These are phyloP conservation scores for Agonopterix subpropinquella DNA, from an alignment of 2,888 invertebrate species.

Conservation along the genomic window DNA sequence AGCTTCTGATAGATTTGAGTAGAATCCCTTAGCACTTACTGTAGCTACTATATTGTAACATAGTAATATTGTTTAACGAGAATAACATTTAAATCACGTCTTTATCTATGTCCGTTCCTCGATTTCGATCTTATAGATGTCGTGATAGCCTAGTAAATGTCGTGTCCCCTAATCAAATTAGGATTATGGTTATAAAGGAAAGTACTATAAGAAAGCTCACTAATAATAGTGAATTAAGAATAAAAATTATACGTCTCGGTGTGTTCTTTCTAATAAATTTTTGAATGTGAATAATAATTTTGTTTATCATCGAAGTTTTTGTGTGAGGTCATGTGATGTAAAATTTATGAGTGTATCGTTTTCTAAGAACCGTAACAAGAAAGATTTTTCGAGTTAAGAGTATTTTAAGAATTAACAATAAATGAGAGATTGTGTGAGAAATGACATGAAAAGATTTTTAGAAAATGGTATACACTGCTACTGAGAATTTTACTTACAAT, in stretches of 20 bases:
- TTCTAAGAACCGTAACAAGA: constrained; percentile 10
- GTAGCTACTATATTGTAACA: constrained; percentile 37
- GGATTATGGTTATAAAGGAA: constrained; percentile 23
- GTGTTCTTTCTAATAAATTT: constrained; percentile 45
- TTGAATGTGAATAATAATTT: constrained; percentile 29
- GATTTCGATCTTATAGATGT: constrained; percentile 72
- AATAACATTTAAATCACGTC: constrained; percentile 44
- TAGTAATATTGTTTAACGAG: constrained; percentile 51
- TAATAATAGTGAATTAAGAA: constrained; percentile 41
- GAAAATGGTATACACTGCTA: constrained; percentile 10
- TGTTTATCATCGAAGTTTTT: constrained; percentile 25
- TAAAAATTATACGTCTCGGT: constrained; percentile 42
- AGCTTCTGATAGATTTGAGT: constrained; percentile 11
- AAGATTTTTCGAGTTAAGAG: constrained; percentile 4
- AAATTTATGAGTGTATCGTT: constrained; percentile 12
- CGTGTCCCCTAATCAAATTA: constrained; percentile 57
- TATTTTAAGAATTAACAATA: constrained; percentile 5
- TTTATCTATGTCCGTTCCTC: constrained; percentile 72
- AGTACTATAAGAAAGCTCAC: constrained; percentile 61
- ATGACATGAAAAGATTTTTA: constrained; percentile 5
- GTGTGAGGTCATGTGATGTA: constrained; percentile 8
- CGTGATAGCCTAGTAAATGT: constrained; percentile 71
- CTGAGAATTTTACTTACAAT: constrained; percentile 2
- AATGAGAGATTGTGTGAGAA: constrained; percentile 4
- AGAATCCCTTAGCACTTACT: constrained; percentile 25